These are phyloP conservation scores for Neotoma lepida DNA, from an alignment of 2,113 vertebrate species.

Conservation along the genomic window DNA sequence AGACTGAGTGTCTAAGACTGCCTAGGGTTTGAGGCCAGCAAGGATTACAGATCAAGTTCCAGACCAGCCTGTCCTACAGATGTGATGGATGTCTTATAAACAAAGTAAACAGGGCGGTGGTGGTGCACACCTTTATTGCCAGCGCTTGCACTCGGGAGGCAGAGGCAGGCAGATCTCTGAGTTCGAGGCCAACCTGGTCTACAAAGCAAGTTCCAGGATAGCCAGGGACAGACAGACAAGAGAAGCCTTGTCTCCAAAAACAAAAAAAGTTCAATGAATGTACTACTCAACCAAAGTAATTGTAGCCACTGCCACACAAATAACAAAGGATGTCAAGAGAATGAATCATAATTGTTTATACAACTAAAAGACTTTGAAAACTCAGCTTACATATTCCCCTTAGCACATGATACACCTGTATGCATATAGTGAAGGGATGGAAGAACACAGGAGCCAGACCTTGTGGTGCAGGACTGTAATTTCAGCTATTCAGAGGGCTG, in stretches of 20 bases:
- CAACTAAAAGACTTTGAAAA: conserved; percentile 18
- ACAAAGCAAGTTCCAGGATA: background rate
- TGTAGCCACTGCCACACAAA: conserved; percentile 45
- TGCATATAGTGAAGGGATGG: background rate
- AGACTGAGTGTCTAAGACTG: background rate
- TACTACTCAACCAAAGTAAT: conserved; percentile 28
- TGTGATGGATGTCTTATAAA: background rate
- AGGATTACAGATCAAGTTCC: background rate
- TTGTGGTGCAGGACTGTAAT: background rate
- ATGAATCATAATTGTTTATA: background rate
- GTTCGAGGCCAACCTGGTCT: background rate
- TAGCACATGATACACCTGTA: background rate
- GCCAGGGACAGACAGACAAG: no score
- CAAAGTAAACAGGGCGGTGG: no score
- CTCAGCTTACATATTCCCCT: background rate
- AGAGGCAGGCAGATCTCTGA: background rate
- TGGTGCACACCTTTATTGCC: no score
- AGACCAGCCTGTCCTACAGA: background rate
- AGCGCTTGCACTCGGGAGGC: no score
- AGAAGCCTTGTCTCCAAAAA: background rate
- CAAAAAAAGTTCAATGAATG: background rate
- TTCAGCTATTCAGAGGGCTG: background rate
- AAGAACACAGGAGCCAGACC: background rate
- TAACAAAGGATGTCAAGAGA: background rate
- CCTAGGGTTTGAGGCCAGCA: background rate